Conservation (phyloP, 2,797 vertebrate species). For the Tinamus major region DNA sequence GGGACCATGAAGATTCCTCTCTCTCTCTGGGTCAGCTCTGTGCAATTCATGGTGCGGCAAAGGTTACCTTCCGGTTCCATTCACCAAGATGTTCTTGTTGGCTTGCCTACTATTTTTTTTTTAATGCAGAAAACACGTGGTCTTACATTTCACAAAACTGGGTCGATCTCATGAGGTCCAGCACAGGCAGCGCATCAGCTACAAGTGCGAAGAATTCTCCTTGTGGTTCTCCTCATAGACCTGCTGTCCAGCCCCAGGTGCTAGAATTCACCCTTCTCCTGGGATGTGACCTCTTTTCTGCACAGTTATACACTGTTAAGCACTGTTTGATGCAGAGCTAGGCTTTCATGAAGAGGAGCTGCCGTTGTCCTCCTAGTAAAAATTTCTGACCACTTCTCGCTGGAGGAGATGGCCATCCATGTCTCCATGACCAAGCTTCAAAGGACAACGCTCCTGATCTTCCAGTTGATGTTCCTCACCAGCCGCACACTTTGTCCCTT, state of each 20-base stretch:
- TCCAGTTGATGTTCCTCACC: background rate
- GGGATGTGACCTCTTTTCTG: slow-evolving; percentile 24
- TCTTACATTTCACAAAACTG: slow-evolving; percentile 23
- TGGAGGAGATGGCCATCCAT: slow-evolving; percentile 47
- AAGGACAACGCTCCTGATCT: background rate
- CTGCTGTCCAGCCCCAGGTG: slow-evolving; percentile 35
- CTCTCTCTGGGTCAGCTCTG: background rate
- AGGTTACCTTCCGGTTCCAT: background rate
- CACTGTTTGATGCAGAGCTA: slow-evolving; percentile 54
- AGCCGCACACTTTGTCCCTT: background rate
- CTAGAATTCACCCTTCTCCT: slow-evolving; percentile 50
- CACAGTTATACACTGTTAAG: slow-evolving; percentile 46
- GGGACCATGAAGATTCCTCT: background rate
- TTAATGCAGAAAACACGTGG: background rate
- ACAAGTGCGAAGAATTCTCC: background rate
- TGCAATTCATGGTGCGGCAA: background rate
- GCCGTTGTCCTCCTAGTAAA: background rate
- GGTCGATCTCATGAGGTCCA: background rate
- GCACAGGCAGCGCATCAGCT: background rate
- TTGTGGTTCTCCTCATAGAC: slow-evolving; percentile 24
- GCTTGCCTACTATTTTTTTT: background rate
- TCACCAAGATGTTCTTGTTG: background rate
- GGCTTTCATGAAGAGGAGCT: slow-evolving; percentile 56
- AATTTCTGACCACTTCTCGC: slow-evolving; percentile 59
- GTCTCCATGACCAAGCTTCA: slow-evolving; percentile 43